These are phyloP conservation scores for Momotus momota DNA, from an alignment of 2,797 vertebrate genomes.

Conservation along the genomic window DNA sequence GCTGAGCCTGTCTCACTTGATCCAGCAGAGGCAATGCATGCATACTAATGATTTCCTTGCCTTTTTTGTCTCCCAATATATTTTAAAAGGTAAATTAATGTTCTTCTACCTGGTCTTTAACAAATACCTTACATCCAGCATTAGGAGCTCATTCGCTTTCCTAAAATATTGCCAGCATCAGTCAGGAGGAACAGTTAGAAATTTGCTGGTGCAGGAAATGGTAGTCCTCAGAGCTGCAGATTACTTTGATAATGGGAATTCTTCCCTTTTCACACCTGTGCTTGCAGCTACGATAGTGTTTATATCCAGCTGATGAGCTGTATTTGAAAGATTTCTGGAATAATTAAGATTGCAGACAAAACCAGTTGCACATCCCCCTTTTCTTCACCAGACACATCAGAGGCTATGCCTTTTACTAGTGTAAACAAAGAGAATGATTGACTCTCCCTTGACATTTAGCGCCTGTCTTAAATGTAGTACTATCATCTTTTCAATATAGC, in stretches of 20 bases:
- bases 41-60: constrained; percentile 11
- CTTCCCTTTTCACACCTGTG: constrained; percentile 42
- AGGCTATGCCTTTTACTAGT: neutral
- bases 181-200: constrained; percentile 51
- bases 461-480: neutral
- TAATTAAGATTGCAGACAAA: constrained; percentile 22
- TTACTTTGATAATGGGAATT: constrained; percentile 41
- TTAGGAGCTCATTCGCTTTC: constrained; percentile 49
- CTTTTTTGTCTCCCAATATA: constrained; percentile 20
- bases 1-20: constrained; percentile 17
- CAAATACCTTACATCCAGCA: constrained; percentile 63
- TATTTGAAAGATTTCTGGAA: constrained; percentile 25
- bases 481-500: neutral
- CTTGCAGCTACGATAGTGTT: constrained; percentile 31
- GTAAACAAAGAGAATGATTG: constrained; percentile 19
- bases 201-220: constrained; percentile 28
- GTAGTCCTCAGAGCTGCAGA: constrained; percentile 35
- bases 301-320: constrained; percentile 26
- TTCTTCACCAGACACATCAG: neutral
- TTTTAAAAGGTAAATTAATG: constrained; percentile 55
- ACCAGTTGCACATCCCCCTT: neutral
- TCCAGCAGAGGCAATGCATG: neutral
- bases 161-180: constrained; percentile 21
- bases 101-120: constrained; percentile 63
- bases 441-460: constrained; percentile 8